Evolutionary conservation across 1,140 invertebrate genomes (phyloP).

Genomic region (Megalopta genalis): DNA sequence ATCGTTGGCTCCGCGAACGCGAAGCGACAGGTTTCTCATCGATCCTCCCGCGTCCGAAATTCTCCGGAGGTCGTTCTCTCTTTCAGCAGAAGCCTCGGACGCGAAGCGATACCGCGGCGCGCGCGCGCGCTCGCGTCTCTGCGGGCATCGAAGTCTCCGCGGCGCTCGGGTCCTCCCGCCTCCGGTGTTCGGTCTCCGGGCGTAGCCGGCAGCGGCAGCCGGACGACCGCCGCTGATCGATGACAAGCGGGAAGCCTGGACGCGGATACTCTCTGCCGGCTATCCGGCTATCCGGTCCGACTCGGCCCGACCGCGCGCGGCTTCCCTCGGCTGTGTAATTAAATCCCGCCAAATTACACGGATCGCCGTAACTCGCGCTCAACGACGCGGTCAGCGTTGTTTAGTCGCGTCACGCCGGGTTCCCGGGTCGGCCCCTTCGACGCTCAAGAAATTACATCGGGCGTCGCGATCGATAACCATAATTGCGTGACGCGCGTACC

Average conservation of each 20-base stretch:
- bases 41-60: too few species aligned
- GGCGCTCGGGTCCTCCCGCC: too few species aligned
- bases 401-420: background rate
- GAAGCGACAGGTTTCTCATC: too few species aligned
- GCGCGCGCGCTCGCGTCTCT: conserved; percentile 13
- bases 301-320: too few species aligned
- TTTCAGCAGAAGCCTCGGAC: too few species aligned
- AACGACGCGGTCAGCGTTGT: background rate
- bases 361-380: too few species aligned
- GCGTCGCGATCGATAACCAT: background rate
- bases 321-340: conserved; percentile 26
- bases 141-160: conserved; percentile 60
- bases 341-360: conserved; percentile 17
- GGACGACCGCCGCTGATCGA: conserved; percentile 22
- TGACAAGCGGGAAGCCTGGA: conserved; percentile 32
- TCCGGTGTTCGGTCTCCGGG: too few species aligned
- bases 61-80: background rate
- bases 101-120: too few species aligned
- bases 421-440: too few species aligned
- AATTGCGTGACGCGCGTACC: background rate
- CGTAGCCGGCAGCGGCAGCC: conserved; percentile 11
- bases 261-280: background rate
- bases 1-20: too few species aligned
- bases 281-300: too few species aligned
- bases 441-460: background rate